Evolutionary conservation across 2,113 vertebrate genomes (phyloP).

Genomic region (Antigone vipio): DNA sequence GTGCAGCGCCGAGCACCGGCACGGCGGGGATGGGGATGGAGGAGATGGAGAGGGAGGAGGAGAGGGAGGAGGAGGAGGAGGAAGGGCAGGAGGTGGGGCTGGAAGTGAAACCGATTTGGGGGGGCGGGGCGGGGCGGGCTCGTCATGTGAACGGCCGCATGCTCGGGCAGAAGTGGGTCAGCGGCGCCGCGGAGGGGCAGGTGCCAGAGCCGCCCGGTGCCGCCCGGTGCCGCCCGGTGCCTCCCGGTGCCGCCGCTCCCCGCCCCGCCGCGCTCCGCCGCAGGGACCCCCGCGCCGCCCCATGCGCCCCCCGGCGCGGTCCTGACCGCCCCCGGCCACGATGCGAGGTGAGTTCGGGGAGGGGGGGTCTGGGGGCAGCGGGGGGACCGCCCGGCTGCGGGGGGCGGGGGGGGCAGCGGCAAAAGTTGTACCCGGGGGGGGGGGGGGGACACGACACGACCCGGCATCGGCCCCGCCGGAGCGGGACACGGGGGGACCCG

Average conservation of each 20-base stretch:
- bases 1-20: neutral
- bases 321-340: constrained; percentile 7
- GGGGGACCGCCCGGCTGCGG: too few species aligned
- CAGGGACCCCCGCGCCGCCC: neutral
- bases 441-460: too few species aligned
- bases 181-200: constrained; percentile 31
- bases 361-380: too few species aligned
- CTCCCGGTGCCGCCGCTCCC: neutral
- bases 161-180: constrained; percentile 65
- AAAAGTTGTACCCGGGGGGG: neutral
- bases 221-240: neutral
- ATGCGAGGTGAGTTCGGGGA: constrained; percentile 20
- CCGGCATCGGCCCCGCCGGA: neutral
- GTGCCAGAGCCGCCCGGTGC: constrained; percentile 16
- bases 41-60: neutral
- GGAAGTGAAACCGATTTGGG: constrained; percentile 27
- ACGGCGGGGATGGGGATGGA: neutral
- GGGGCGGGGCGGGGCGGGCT: constrained; percentile 8
- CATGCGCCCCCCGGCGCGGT: neutral
- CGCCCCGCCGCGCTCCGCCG: neutral
- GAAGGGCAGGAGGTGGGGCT: constrained; percentile 8
- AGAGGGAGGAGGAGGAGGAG: neutral
- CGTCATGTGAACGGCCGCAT: constrained; percentile 64
- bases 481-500: neutral
- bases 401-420: too few species aligned